Evolutionary conservation across 2,113 vertebrate genomes (phyloP).

Genomic region (Clarias macrocephalus): DNA sequence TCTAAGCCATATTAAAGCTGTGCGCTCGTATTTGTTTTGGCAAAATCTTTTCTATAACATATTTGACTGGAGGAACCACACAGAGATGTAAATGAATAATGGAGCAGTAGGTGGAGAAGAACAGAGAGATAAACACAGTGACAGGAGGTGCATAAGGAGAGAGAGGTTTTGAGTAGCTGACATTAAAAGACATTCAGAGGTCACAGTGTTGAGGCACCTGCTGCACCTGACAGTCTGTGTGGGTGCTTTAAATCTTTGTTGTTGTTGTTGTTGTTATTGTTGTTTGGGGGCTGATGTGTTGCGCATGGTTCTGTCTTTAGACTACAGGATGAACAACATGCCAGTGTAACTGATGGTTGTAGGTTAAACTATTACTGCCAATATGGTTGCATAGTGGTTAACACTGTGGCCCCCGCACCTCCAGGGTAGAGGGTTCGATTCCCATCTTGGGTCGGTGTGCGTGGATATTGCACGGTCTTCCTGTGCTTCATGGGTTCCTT

Average conservation of each 20-base stretch:
- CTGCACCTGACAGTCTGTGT: constrained; percentile 2
- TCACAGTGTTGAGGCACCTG: not conserved
- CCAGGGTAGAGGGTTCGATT: too few relatives aligned
- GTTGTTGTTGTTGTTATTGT: constrained; percentile 32
- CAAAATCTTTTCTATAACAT: not conserved
- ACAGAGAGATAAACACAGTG: not conserved
- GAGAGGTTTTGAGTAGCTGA: constrained; percentile 31
- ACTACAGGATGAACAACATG: constrained; percentile 14
- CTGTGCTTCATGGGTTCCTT: too few relatives aligned
- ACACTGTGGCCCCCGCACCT: too few relatives aligned
- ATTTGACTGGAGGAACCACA: constrained; percentile 14
- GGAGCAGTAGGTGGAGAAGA: not conserved
- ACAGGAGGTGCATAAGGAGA: not conserved
- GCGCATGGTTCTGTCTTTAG: constrained; percentile 32
- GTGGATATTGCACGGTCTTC: too few relatives aligned
- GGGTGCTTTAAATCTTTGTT: constrained; percentile 30
- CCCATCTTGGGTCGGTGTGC: too few relatives aligned
- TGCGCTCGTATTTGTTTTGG: not conserved
- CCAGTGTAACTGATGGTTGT: not conserved
- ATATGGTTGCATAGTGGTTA: too few relatives aligned
- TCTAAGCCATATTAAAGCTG: not conserved
- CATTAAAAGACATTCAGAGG: constrained; percentile 39
- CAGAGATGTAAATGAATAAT: constrained; percentile 46
- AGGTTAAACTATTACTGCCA: too few relatives aligned
- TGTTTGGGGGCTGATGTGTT: constrained; percentile 18